Percentiles rank a stretch among this genome's conserved stretches.
These are phyloP conservation scores for Pegea sp. DNA, from an alignment of 23 tunicate species.

Conservation along the genomic window DNA sequence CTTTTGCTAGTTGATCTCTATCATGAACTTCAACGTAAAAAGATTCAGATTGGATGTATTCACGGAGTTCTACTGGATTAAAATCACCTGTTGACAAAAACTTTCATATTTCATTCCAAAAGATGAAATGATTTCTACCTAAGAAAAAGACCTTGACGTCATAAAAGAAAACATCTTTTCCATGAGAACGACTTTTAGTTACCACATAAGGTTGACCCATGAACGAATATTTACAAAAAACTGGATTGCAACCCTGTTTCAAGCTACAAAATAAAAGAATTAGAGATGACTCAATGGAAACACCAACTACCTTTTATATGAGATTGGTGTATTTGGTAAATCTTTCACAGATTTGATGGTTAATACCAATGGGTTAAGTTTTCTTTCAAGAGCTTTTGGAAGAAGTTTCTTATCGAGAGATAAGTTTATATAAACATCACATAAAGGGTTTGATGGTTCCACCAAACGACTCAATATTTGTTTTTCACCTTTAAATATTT, in stretches of 20 bases:
- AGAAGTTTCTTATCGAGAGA: slow-evolving; percentile 34
- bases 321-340: slow-evolving; percentile 40
- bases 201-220: slow-evolving; percentile 19
- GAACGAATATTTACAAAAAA: slow-evolving; percentile 51
- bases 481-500: slow-evolving; percentile 15
- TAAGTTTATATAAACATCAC: slow-evolving; percentile 35
- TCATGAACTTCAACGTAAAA: slow-evolving; percentile 56
- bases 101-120: no score
- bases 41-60: slow-evolving; percentile 32
- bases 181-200: slow-evolving; percentile 28
- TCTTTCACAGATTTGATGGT: slow-evolving; percentile 54
- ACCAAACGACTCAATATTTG: slow-evolving; percentile 20
- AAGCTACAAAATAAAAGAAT: slow-evolving; percentile 8
- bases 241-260: slow-evolving; percentile 33
- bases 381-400: slow-evolving; percentile 22
- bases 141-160: slow-evolving; percentile 61
- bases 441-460: slow-evolving; percentile 26
- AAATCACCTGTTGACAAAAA: slow-evolving; percentile 17
- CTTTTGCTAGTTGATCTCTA: slow-evolving; percentile 24
- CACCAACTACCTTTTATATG: slow-evolving; percentile 17
- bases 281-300: neutral
- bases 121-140: no score
- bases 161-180: slow-evolving; percentile 47
- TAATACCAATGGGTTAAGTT: slow-evolving; percentile 58
- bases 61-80: slow-evolving; percentile 29